Base-by-base conservation (phyloP, 2,113 vertebrate genomes). In the Onychostruthus taczanowskii region DNA sequence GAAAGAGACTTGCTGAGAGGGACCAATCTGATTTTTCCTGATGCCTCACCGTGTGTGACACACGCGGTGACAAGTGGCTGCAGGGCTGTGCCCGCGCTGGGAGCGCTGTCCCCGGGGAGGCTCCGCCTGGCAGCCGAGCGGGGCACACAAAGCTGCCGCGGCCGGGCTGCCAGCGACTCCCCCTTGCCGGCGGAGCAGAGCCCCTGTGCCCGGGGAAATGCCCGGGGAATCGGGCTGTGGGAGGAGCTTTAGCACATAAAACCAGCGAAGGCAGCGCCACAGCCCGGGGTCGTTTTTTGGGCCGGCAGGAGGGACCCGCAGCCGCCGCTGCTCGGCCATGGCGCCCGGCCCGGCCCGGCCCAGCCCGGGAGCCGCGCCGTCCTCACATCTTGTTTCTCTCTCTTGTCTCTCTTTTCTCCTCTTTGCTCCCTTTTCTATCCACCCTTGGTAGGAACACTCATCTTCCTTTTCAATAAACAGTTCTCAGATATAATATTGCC, bases 31-130 rank as follows among this genome's bases (percentile, higher is more conserved):
- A 24, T 19, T 46, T 46, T 44, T 15, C 8, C 23, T 35, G 23
- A 4, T 22, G 47, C 18, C 74, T 13, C 17, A 3, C 1, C 10
- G 1, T 0, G 4, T 10, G 37, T 28, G 2, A 3, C 14, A 12
- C 23, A 26, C 1, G 37, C 16, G 46, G 23, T 43, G 47, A 5
- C 6, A 2, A 22, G 20, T 13, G 5, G 0, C 47, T 2, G 8
- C 23, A 7, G 37, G 37, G 37, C 47, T 17, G 59, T 22, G 1
- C 18, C 13, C 5, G 13, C 15, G 56, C 33, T 11, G 55, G 53
- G 55, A 62, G 56, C 35, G 5, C 28, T 12, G 58, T 15, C 35
- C 53, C 43, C 33, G 7, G 33, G 55, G 26, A 59, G 26, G 72
- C 43, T 23, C 1, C 33, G 8, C 55, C 72, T 1, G 27, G 33